Conservation (phyloP, 2,888 invertebrate genomes). For the Invenusta paracnida region DNA sequence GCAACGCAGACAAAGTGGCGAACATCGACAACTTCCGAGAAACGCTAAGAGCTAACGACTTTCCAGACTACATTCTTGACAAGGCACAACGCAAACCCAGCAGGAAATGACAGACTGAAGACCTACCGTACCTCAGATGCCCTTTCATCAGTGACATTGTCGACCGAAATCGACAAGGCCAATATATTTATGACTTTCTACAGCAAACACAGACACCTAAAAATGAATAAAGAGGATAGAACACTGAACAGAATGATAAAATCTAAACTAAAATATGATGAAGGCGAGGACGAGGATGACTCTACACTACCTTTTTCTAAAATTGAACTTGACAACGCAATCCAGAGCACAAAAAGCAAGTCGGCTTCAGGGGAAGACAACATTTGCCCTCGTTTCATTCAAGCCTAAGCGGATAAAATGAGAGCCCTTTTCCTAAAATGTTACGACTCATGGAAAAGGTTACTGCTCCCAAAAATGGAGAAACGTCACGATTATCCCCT, state of each 20-base stretch:
- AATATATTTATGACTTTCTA: background rate
- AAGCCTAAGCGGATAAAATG: background rate
- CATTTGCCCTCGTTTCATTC: background rate
- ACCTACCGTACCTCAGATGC: background rate
- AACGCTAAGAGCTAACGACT: no score
- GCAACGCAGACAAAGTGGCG: no score
- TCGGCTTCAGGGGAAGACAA: background rate
- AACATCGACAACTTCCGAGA: no score
- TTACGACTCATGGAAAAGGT: background rate
- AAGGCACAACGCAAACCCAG: no score
- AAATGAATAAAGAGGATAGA: conserved; percentile 11
- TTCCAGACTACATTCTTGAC: no score
- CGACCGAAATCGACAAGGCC: background rate
- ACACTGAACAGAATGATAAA: background rate
- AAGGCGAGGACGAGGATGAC: background rate
- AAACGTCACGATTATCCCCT: background rate
- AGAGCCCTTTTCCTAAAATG: background rate
- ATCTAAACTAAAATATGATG: background rate
- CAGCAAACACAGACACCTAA: background rate
- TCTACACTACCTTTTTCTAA: background rate
- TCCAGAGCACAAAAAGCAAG: background rate
- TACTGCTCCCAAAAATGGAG: background rate
- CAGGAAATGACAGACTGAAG: background rate
- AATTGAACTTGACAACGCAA: background rate
- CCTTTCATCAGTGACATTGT: background rate